phyloP scores from a whole-genome alignment of 2,888 invertebrate species.

The Rhagonycha fulva region DNA sequence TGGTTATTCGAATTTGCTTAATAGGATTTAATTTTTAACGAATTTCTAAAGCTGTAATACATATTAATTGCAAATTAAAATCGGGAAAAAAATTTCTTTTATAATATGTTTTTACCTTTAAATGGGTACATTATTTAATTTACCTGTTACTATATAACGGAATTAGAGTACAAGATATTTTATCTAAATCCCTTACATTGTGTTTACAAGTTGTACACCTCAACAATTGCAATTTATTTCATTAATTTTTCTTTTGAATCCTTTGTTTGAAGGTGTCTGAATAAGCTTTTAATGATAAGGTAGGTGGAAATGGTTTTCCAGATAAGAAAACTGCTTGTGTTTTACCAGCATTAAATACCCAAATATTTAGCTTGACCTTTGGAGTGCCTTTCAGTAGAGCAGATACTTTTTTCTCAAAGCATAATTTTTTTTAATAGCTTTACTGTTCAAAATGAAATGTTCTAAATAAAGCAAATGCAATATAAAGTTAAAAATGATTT shows the following conservation, averaged over 20 bases:
- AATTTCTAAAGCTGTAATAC: neutral
- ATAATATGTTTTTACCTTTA: neutral
- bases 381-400: neutral
- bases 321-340: neutral
- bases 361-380: neutral
- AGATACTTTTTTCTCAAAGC: neutral
- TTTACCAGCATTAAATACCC: neutral
- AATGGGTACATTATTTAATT: neutral
- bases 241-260: neutral
- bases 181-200: neutral
- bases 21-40: neutral
- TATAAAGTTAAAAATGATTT: neutral
- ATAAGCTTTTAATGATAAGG: neutral
- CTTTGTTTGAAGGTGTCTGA: neutral
- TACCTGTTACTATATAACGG: neutral
- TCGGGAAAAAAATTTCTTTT: too few species aligned
- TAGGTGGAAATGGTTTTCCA: neutral
- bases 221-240: neutral
- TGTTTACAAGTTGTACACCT: neutral
- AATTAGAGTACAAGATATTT: neutral
- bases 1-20: neutral
- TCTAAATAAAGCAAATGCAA: neutral
- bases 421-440: neutral
- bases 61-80: neutral
- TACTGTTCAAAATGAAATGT: neutral